Evolutionary conservation across 2,797 vertebrate species (phyloP).

Genomic region (Diceros bicornis): DNA sequence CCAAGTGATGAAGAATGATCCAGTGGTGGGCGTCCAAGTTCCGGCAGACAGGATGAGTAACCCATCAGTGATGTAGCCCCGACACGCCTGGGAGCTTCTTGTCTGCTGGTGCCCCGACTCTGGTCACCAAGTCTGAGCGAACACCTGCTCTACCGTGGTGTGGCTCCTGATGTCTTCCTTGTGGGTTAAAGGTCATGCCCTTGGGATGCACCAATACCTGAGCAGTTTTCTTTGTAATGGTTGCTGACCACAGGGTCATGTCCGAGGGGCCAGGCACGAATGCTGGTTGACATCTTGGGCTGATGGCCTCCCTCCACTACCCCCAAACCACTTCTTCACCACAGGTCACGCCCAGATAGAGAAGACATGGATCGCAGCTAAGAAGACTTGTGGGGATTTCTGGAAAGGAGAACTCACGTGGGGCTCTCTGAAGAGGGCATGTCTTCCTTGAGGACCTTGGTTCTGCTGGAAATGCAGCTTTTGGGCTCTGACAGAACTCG

Average conservation of each 20-base stretch:
- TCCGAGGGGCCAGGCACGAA: rapidly evolving
- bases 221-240: neutral
- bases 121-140: neutral
- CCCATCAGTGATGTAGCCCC: neutral
- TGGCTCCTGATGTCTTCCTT: no score
- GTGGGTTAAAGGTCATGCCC: neutral
- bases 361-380: neutral
- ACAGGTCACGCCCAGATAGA: neutral
- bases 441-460: neutral
- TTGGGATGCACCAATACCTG: neutral
- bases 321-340: neutral
- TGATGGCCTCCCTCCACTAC: rapidly evolving
- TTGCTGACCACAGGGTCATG: rapidly evolving
- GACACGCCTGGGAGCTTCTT: rapidly evolving
- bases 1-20: neutral
- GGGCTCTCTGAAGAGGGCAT: neutral
- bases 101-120: neutral
- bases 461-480: neutral
- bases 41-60: neutral
- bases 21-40: rapidly evolving
- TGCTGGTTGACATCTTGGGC: no score
- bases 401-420: neutral
- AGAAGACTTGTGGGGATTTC: neutral
- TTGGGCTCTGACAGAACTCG: no score
- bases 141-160: neutral